These are phyloP conservation scores for Sander vitreus DNA, from an alignment of 2,113 vertebrate genomes.

Conservation along the genomic window DNA sequence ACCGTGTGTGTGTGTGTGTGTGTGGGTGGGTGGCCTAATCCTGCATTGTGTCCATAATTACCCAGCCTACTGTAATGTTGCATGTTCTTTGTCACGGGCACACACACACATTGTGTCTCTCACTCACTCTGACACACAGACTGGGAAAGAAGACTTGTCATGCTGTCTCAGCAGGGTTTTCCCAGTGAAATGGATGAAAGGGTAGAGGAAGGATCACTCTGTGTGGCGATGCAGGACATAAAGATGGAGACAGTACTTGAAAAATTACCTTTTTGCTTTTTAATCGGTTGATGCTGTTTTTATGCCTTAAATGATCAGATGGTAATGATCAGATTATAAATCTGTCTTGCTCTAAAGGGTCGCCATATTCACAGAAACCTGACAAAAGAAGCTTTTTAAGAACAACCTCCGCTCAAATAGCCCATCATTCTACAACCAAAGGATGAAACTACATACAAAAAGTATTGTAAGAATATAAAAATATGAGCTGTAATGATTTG, in stretches of 20 bases:
- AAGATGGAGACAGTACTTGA: not conserved
- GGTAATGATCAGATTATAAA: not conserved
- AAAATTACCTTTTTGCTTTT: not conserved
- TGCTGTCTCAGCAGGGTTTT: constrained; percentile 52
- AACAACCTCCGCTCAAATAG: not conserved
- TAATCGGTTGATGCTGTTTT: not conserved
- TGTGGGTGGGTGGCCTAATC: constrained; percentile 26
- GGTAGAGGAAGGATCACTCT: not conserved
- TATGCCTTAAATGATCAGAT: not conserved
- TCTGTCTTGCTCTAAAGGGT: not conserved
- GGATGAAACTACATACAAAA: not conserved
- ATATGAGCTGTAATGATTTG: not conserved
- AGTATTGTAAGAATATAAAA: not conserved
- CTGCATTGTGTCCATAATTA: constrained; percentile 65
- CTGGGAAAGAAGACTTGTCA: constrained; percentile 31
- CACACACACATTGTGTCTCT: not conserved
- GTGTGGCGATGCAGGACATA: not conserved
- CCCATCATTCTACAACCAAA: not conserved
- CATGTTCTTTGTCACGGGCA: constrained; percentile 25
- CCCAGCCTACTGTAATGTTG: constrained; percentile 40
- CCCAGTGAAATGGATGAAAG: constrained; percentile 24
- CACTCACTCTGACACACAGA: constrained; percentile 14
- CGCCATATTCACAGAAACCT: not conserved
- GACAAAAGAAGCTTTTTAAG: not conserved
- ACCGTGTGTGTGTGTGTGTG: constrained; percentile 38